Evolutionary conservation across 2,113 vertebrate genomes (phyloP).

Genomic region (Butorides virescens): DNA sequence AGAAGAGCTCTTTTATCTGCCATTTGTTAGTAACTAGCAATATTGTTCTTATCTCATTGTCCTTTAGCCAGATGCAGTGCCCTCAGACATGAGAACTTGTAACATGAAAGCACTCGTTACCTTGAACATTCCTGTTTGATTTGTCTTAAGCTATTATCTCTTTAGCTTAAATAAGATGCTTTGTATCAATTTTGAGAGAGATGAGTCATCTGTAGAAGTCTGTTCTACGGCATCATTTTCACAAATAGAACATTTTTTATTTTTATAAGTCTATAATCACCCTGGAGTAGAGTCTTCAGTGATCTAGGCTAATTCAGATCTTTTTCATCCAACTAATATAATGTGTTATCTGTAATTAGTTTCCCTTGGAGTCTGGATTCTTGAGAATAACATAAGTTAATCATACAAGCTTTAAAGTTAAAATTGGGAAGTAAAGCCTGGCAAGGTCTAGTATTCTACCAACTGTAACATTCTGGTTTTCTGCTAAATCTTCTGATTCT

Average conservation of each 20-base stretch:
- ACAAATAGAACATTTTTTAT: neutral
- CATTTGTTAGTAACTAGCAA: constrained; percentile 77
- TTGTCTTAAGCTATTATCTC: constrained; percentile 29
- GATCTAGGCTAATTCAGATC: neutral
- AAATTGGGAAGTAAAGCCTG: neutral
- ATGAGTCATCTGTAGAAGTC: neutral
- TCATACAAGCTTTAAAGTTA: neutral
- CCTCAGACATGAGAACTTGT: constrained; percentile 63
- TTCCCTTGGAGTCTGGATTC: neutral
- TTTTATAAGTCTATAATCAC: neutral
- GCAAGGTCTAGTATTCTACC: neutral
- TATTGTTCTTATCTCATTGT: constrained; percentile 75
- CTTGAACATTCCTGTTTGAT: constrained; percentile 62
- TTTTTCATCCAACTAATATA: neutral
- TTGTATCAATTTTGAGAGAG: constrained; percentile 26
- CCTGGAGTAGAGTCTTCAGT: neutral
- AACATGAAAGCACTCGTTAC: constrained; percentile 65
- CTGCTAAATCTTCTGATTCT: neutral
- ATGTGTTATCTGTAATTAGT: neutral
- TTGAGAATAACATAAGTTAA: neutral
- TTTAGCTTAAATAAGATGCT: constrained; percentile 26
- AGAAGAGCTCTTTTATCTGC: constrained; percentile 83
- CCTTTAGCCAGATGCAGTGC: constrained; percentile 68
- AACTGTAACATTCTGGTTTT: neutral
- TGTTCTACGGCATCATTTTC: neutral